Evolutionary conservation across 2,113 vertebrate genomes (phyloP).

Genomic region (Phyllostomus discolor): DNA sequence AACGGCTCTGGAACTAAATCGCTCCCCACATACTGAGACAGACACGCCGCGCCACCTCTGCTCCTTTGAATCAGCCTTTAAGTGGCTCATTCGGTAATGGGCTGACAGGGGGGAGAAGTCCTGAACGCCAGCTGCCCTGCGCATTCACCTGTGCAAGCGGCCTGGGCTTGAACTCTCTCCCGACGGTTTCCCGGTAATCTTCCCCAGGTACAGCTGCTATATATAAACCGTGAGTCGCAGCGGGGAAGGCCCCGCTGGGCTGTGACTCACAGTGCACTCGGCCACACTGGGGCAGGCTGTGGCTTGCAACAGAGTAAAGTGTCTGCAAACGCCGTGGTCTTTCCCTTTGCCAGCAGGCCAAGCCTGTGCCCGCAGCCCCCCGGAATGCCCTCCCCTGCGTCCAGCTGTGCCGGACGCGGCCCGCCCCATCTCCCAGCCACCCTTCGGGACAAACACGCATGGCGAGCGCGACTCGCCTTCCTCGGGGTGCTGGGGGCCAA

Average conservation of each 20-base stretch:
- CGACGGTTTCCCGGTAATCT: not conserved
- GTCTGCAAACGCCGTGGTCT: slow-evolving; percentile 18
- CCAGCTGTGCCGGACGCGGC: not conserved
- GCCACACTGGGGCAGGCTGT: slow-evolving; percentile 34
- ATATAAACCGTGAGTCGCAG: not conserved
- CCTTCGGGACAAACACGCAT: not conserved
- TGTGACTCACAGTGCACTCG: slow-evolving; percentile 9
- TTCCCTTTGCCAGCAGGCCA: slow-evolving; percentile 15
- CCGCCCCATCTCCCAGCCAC: not conserved
- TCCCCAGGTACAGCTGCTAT: not conserved
- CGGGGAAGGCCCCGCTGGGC: slow-evolving; percentile 18
- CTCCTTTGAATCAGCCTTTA: not conserved
- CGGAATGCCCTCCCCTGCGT: slow-evolving; percentile 10
- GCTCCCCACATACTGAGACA: not conserved
- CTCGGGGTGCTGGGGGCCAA: not conserved
- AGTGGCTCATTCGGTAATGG: not conserved
- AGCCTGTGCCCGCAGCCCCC: not conserved
- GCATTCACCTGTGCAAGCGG: slow-evolving; percentile 10
- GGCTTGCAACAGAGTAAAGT: slow-evolving; percentile 45
- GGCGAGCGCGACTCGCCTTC: slow-evolving; percentile 18
- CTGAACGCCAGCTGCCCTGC: not conserved
- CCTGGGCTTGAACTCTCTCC: slow-evolving; percentile 32
- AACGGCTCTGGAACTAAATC: not conserved
- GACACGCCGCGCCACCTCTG: not conserved
- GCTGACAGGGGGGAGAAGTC: not conserved